Evolutionary conservation across 2,113 vertebrate species (phyloP), one percentile per base, ranked within the genome.

Genomic region (Nothobranchius kuhntae): DNA sequence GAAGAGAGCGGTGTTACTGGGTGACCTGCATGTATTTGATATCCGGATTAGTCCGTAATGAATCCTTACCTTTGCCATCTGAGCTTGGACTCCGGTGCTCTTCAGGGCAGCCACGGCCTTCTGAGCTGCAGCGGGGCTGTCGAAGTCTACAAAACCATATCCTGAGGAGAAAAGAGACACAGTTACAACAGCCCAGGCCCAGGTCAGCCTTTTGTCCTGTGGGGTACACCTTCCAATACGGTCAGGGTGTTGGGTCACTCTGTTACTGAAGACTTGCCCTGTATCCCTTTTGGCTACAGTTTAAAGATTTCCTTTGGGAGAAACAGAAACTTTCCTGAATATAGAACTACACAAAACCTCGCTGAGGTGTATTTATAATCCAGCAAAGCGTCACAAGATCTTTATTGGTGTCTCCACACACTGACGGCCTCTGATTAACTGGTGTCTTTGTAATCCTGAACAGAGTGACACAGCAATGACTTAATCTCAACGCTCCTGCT

Each of bases 61-160:
- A 84, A 84, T 72, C 65, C 93, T 91, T 92, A 99, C 98, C 95
- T 99, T 99, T 85, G 98, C 98, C 98, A 99, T 99, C 90, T 99
- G 98, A 80, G 97, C 98, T 88, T 99, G 98, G 77, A 99, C 94
- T 69, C 98, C 96, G 61, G 64, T 95, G 56, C 93, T 95, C 89
- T 99, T 99, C 82, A 99, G 91, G 86, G 96, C 96, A 40, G 94
- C 94, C 78, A 99, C 97, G 0, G 98, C 97, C 89, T 99, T 98
- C 93, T 99, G 98, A 84, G 98, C 98, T 53, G 97, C 97, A 51
- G 95, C 92, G 0, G 96, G 97, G 88, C 95, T 98, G 91, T 99
- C 98, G 69, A 98, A 99, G 89, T 99, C 98, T 82, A 99, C 98
- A 91, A 99, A 99, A 76, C 98, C 98, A 2, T 99, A 99, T 88